Percentiles rank a stretch among this genome's conserved stretches.
These are phyloP conservation scores for Oreochromis tanganicae DNA, from an alignment of 2,113 vertebrate genomes.

Conservation along the genomic window DNA sequence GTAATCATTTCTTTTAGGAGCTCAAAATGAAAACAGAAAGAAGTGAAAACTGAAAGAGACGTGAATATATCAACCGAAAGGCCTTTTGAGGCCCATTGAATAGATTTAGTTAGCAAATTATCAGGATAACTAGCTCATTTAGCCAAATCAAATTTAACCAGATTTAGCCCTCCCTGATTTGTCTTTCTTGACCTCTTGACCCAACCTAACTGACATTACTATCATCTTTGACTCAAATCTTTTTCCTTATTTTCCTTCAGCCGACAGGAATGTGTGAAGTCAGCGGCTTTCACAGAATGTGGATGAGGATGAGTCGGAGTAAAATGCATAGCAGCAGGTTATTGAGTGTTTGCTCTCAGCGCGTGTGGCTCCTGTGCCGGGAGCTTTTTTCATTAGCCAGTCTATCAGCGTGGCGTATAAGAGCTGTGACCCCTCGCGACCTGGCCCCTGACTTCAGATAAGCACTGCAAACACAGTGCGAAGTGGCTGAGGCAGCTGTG, in stretches of 20 bases:
- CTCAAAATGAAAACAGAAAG: background rate
- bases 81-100: background rate
- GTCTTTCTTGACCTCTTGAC: background rate
- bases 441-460: constrained; percentile 48
- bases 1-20: background rate
- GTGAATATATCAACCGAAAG: background rate
- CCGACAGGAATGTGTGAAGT: background rate
- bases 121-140: background rate
- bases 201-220: background rate
- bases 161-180: background rate
- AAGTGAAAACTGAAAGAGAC: background rate
- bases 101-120: background rate
- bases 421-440: constrained; percentile 45
- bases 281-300: background rate
- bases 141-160: background rate
- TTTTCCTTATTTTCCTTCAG: background rate
- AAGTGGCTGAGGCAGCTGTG: constrained; percentile 22
- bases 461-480: constrained; percentile 50
- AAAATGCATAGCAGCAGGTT: background rate
- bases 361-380: constrained; percentile 2
- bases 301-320: background rate
- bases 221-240: background rate
- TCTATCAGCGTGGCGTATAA: constrained; percentile 63
- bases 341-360: background rate
- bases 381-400: constrained; percentile 45